Conservation (phyloP, 2,888 invertebrate species). For the Leptinotarsa juncta region DNA sequence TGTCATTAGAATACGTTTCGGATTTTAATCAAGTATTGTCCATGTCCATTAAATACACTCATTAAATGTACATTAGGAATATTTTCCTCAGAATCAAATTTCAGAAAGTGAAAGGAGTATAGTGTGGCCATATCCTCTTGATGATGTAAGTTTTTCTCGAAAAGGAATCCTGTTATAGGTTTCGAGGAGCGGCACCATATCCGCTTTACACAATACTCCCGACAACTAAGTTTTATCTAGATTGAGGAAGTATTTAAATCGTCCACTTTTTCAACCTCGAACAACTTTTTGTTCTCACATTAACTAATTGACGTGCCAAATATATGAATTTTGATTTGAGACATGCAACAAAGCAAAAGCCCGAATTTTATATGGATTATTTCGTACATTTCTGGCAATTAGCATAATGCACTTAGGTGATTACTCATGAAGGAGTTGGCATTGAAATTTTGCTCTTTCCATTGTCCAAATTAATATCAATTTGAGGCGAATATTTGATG, state of each 20-base stretch:
- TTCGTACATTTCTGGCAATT: neutral
- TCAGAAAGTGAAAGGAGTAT: too few relatives aligned
- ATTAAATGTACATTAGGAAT: too few relatives aligned
- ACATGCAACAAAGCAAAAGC: neutral
- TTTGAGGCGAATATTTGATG: neutral
- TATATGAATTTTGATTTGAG: neutral
- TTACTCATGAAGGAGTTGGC: constrained; percentile 4
- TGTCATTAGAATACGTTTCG: too few relatives aligned
- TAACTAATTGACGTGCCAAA: neutral
- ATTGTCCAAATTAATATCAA: neutral
- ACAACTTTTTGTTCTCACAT: neutral
- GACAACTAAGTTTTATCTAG: neutral
- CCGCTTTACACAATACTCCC: constrained; percentile 16
- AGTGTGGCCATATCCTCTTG: neutral
- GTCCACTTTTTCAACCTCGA: constrained; percentile 3
- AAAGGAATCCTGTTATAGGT: neutral
- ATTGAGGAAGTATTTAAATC: constrained; percentile 19
- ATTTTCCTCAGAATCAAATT: too few relatives aligned
- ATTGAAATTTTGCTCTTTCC: neutral
- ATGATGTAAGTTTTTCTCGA: neutral
- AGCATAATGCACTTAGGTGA: constrained; percentile 7
- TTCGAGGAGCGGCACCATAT: constrained; percentile 3
- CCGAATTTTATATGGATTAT: neutral
- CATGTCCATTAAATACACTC: too few relatives aligned
- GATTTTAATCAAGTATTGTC: too few relatives aligned